Evolutionary conservation across 2,888 invertebrate species (phyloP).

Genomic region (Mycalesis mineus): DNA sequence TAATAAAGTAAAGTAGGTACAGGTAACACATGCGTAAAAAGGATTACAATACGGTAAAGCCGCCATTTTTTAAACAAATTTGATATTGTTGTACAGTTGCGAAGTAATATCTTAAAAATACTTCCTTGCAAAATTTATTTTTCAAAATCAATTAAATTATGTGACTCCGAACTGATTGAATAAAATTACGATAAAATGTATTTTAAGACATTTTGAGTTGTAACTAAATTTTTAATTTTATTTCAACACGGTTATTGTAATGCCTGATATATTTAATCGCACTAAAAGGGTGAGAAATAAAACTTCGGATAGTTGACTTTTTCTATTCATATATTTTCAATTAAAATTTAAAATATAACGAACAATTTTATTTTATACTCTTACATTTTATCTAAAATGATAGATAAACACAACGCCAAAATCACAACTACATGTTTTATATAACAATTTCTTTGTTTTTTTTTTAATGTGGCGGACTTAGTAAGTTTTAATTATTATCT

Average conservation of each 20-base stretch:
- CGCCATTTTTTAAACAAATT: neutral
- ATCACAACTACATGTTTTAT: conserved; percentile 68
- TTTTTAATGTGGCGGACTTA: conserved; percentile 21
- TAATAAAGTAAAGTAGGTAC: too few relatives aligned
- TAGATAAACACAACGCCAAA: conserved; percentile 67
- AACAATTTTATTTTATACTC: conserved; percentile 55
- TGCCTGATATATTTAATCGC: neutral
- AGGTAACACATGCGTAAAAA: neutral
- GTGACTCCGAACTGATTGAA: too few relatives aligned
- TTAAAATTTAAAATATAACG: conserved; percentile 74
- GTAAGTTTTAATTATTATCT: neutral
- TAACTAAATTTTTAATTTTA: too few relatives aligned
- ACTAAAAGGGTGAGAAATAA: conserved; percentile 13
- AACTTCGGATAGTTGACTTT: conserved; percentile 12
- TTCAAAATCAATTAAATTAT: too few relatives aligned
- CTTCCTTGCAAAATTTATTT: too few relatives aligned
- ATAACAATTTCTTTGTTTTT: conserved; percentile 39
- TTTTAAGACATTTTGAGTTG: too few relatives aligned
- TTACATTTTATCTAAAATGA: conserved; percentile 53
- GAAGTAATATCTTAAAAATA: neutral
- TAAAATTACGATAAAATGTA: too few relatives aligned
- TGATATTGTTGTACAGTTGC: neutral
- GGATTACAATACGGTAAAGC: neutral
- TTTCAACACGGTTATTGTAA: too few relatives aligned
- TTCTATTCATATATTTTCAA: conserved; percentile 57